A percentile compares a stretch with the other conserved stretches of the same genome.
phyloP scores from a whole-genome alignment of 2,888 invertebrate genomes.

The Iselma pallidipennis region DNA sequence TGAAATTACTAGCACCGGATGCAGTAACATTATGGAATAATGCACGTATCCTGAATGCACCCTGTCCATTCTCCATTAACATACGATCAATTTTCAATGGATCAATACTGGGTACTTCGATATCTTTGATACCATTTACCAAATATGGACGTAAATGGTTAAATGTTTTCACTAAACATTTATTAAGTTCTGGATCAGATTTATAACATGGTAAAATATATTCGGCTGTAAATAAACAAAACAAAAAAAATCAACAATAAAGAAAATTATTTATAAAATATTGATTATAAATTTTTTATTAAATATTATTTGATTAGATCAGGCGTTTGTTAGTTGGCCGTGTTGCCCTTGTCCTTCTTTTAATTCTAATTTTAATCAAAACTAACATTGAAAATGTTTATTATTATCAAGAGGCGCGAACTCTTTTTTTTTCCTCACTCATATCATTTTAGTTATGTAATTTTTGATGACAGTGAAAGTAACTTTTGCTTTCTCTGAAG shows the following conservation, averaged over 20 bases:
- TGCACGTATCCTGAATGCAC: constrained; percentile 74
- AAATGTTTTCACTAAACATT: constrained; percentile 70
- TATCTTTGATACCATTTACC: constrained; percentile 69
- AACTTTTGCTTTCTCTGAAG: not conserved
- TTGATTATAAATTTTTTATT: not conserved
- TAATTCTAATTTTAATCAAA: not conserved
- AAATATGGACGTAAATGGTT: constrained; percentile 75
- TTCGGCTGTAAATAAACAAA: constrained; percentile 63
- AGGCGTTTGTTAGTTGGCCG: not conserved
- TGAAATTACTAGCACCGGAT: constrained; percentile 75
- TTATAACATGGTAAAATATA: constrained; percentile 73
- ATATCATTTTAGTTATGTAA: not conserved
- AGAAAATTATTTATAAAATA: not conserved
- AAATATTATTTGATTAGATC: no score
- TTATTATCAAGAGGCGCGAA: no score
- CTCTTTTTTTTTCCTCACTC: not conserved
- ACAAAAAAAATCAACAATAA: not conserved
- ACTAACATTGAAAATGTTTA: not conserved
- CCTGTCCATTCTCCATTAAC: constrained; percentile 78
- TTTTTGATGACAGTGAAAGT: not conserved
- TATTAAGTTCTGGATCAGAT: constrained; percentile 67
- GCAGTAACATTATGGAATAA: constrained; percentile 76
- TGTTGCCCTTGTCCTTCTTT: not conserved
- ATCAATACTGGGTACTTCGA: constrained; percentile 75
- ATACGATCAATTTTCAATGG: constrained; percentile 71